Evolutionary conservation across 1,140 invertebrate species (phyloP).

Genomic region (Acromyrmex heyeri): DNA sequence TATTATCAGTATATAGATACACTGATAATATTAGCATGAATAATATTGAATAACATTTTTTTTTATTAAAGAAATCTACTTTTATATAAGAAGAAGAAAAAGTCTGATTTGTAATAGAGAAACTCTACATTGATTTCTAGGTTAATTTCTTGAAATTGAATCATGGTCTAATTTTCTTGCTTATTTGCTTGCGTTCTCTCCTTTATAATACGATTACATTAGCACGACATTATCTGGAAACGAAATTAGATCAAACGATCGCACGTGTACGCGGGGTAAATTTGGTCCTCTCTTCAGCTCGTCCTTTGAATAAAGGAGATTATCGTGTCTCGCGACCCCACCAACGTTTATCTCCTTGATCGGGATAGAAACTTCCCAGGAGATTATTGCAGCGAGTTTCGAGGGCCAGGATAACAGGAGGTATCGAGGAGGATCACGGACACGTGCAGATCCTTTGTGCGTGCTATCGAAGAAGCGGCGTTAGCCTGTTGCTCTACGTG

Average conservation of each 20-base stretch:
- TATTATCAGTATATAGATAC: no score
- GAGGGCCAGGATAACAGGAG: constrained; percentile 79
- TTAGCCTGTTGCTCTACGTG: constrained; percentile 71
- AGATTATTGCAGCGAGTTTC: constrained; percentile 73
- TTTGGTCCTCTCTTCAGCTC: constrained; percentile 7
- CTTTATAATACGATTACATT: background rate
- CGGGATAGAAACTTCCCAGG: constrained; percentile 45
- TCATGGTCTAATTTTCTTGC: background rate
- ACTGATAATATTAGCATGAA: background rate
- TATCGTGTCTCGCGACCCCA: constrained; percentile 19
- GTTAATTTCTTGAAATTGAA: background rate
- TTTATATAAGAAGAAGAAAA: background rate
- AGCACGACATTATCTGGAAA: background rate
- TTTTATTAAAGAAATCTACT: background rate
- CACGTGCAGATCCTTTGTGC: constrained; percentile 61
- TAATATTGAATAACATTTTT: background rate
- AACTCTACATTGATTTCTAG: background rate
- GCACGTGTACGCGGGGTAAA: background rate
- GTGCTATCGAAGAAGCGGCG: constrained; percentile 21
- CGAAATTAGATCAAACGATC: constrained; percentile 16
- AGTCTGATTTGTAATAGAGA: background rate
- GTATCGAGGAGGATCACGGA: constrained; percentile 39
- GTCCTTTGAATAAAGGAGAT: constrained; percentile 19
- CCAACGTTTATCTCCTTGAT: constrained; percentile 19
- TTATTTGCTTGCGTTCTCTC: background rate